Conservation (phyloP, 30 jellyfish, hydroid and myxozoan species). For the Hydractinia echinata region DNA sequence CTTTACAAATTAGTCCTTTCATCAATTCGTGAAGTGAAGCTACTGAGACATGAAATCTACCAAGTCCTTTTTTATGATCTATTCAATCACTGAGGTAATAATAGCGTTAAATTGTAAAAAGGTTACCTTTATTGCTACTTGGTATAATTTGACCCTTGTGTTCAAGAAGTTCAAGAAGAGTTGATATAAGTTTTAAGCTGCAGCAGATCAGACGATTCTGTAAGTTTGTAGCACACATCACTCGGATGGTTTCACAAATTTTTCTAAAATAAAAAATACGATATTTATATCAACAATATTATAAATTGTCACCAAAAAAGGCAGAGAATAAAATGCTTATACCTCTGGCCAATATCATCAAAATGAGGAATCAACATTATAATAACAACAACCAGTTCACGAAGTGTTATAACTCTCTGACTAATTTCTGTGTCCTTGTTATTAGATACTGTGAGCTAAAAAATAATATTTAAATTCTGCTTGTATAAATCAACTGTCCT, state of each 20-base stretch:
- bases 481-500: not conserved
- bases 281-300: not conserved
- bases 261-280: constrained; percentile 35
- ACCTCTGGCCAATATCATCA: constrained; percentile 16
- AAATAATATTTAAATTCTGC: not conserved
- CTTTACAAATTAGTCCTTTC: too few species aligned
- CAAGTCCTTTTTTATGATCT: too few species aligned
- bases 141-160: constrained; percentile 17
- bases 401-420: constrained; percentile 23
- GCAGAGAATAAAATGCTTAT: not conserved
- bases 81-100: not conserved
- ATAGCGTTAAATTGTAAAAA: not conserved
- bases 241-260: constrained; percentile 79
- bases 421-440: not conserved
- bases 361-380: constrained; percentile 13
- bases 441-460: constrained; percentile 25
- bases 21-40: too few species aligned
- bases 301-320: not conserved
- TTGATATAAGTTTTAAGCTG: constrained; percentile 42
- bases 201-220: constrained; percentile 81
- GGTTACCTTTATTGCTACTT: constrained; percentile 40
- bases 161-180: constrained; percentile 33
- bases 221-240: constrained; percentile 75
- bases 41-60: too few species aligned
- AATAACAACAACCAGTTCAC: not conserved